Conservation (phyloP, 2,888 invertebrate species). For the Agapetus fuscipes region DNA sequence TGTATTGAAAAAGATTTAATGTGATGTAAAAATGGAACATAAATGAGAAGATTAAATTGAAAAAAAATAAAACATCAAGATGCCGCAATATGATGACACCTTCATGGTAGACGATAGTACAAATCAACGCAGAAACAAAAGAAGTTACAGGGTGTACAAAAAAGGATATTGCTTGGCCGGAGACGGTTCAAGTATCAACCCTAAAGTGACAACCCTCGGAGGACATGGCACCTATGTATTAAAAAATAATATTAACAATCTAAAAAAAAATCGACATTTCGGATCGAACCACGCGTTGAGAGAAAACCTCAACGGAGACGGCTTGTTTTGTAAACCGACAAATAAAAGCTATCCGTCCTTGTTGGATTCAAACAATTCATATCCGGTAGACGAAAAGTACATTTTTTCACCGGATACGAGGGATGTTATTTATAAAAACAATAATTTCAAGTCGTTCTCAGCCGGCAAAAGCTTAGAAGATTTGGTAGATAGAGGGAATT, state of each 20-base stretch:
- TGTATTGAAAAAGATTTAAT: too few species aligned
- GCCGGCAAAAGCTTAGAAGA: constrained; percentile 20
- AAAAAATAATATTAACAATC: constrained; percentile 38
- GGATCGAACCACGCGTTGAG: constrained; percentile 29
- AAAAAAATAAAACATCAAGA: constrained; percentile 24
- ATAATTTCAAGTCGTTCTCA: constrained; percentile 17
- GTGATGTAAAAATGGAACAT: too few species aligned
- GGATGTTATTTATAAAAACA: constrained; percentile 15
- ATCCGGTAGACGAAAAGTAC: constrained; percentile 37
- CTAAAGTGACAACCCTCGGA: constrained; percentile 34
- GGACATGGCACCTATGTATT: constrained; percentile 36
- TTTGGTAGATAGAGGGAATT: constrained; percentile 13
- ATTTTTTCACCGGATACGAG: constrained; percentile 27
- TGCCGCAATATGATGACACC: constrained; percentile 46
- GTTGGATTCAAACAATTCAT: constrained; percentile 34
- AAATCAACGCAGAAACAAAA: constrained; percentile 42
- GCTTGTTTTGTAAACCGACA: constrained; percentile 15
- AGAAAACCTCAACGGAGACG: constrained; percentile 23
- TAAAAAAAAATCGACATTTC: constrained; percentile 33
- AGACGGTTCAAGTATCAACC: constrained; percentile 22
- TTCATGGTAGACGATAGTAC: constrained; percentile 41
- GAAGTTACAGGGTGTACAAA: constrained; percentile 44
- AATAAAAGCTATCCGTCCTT: constrained; percentile 30
- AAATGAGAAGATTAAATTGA: too few species aligned
- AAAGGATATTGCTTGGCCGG: constrained; percentile 32